Evolutionary conservation across 1,140 invertebrate species (phyloP).

Genomic region (Pseudomyrmex pallidus): DNA sequence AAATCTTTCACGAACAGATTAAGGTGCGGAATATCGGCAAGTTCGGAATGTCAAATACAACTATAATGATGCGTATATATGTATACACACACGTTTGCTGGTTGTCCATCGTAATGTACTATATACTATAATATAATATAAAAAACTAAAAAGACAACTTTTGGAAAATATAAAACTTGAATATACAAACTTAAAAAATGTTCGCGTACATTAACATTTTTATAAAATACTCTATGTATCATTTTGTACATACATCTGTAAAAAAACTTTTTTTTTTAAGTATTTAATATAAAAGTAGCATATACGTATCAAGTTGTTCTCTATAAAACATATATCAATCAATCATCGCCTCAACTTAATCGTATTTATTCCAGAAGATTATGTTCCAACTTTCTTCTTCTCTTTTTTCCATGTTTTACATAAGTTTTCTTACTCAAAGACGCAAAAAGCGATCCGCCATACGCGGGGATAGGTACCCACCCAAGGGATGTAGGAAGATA

Average conservation of each 20-base stretch:
- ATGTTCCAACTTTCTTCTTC: background rate
- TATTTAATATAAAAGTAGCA: background rate
- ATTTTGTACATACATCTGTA: too few relatives aligned
- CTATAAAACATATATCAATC: background rate
- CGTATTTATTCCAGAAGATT: constrained; percentile 6
- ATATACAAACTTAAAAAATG: too few relatives aligned
- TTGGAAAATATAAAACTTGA: too few relatives aligned
- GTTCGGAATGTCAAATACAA: constrained; percentile 26
- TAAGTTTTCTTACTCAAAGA: constrained; percentile 5
- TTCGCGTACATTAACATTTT: too few relatives aligned
- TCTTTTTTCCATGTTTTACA: background rate
- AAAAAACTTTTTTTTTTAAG: background rate
- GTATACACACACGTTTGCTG: background rate
- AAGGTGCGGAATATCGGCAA: constrained; percentile 60
- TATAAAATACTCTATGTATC: too few relatives aligned
- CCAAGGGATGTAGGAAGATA: constrained; percentile 62
- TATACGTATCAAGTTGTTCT: too few relatives aligned
- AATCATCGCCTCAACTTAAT: background rate
- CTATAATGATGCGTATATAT: constrained; percentile 28
- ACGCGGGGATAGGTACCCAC: constrained; percentile 13
- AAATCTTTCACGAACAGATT: constrained; percentile 74
- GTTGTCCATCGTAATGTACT: background rate
- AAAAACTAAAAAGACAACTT: background rate
- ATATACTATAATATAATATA: background rate
- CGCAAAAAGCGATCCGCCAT: constrained; percentile 13